Conservation (phyloP, 2,888 invertebrate species). For the Bugula neritina region DNA sequence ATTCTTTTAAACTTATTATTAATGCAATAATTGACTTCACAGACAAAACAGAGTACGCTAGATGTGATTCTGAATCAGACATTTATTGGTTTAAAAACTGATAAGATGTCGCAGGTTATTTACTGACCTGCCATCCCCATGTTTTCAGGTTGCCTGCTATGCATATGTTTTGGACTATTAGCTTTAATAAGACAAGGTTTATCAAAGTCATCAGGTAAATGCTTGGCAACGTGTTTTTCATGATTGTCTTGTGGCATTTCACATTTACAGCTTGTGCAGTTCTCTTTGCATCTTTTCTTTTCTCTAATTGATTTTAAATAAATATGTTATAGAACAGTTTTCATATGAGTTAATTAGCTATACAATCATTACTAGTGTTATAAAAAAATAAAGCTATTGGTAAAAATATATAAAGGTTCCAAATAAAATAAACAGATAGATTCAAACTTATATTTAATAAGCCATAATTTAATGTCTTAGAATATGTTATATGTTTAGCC, state of each 20-base stretch:
- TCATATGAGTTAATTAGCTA: too few relatives aligned
- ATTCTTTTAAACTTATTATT: too few relatives aligned
- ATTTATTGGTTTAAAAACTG: too few relatives aligned
- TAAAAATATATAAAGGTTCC: too few relatives aligned
- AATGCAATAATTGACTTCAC: too few relatives aligned
- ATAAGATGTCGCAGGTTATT: too few relatives aligned
- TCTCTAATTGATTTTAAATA: not conserved
- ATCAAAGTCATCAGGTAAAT: not conserved
- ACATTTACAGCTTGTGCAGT: not conserved
- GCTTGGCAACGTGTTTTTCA: conserved; percentile 1
- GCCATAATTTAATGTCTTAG: too few relatives aligned
- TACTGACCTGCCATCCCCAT: conserved; percentile 17
- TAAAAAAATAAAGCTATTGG: not conserved
- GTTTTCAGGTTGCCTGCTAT: conserved; percentile 8
- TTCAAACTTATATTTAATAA: too few relatives aligned
- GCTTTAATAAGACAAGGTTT: not conserved
- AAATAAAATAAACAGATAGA: too few relatives aligned
- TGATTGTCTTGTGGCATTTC: not conserved
- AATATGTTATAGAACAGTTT: not conserved
- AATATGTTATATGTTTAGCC: too few relatives aligned
- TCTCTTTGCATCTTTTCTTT: conserved; percentile 5
- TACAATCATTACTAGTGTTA: not conserved
- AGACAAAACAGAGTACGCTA: too few relatives aligned
- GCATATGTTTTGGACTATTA: not conserved
- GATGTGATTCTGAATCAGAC: too few relatives aligned